A percentile compares a stretch with the other conserved stretches of the same genome.
Conservation (phyloP, 2,888 invertebrate species). For the Apotomis betuletana region DNA sequence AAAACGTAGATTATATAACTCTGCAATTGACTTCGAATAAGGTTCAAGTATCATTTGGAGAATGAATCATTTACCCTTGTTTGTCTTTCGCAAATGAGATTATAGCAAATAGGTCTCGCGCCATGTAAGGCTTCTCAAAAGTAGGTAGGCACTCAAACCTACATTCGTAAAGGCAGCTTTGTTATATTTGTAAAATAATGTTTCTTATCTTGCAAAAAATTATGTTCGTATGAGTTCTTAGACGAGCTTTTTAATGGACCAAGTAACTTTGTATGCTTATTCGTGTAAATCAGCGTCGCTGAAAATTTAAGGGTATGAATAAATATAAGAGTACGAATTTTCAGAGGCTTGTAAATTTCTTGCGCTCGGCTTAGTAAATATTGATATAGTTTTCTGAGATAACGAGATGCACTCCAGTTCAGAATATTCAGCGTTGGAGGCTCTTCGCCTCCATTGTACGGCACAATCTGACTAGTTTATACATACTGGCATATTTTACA, state of each 20-base stretch:
- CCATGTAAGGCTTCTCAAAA: constrained; percentile 32
- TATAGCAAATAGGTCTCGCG: constrained; percentile 31
- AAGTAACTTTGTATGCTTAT: constrained; percentile 3
- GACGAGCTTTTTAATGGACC: not conserved
- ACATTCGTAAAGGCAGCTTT: constrained; percentile 1
- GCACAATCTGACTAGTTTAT: constrained; percentile 29
- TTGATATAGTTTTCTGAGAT: constrained; percentile 57
- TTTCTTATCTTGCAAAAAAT: not conserved
- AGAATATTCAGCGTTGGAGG: constrained; percentile 35
- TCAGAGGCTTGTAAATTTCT: constrained; percentile 47
- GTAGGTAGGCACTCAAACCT: constrained; percentile 20
- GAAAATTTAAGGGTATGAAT: constrained; percentile 25
- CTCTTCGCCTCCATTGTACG: constrained; percentile 31
- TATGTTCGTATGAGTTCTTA: not conserved
- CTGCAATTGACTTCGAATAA: constrained; percentile 12
- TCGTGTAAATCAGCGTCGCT: constrained; percentile 24
- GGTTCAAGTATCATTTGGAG: constrained; percentile 20
- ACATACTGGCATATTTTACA: constrained; percentile 20
- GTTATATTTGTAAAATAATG: not conserved
- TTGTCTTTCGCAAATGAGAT: constrained; percentile 37
- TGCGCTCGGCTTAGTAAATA: constrained; percentile 63
- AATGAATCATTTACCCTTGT: constrained; percentile 19
- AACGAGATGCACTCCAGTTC: constrained; percentile 63
- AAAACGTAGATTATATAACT: constrained; percentile 12
- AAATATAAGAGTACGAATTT: constrained; percentile 29